These are phyloP conservation scores for Chitala chitala DNA, from an alignment of 2,113 vertebrate species.

Conservation along the genomic window DNA sequence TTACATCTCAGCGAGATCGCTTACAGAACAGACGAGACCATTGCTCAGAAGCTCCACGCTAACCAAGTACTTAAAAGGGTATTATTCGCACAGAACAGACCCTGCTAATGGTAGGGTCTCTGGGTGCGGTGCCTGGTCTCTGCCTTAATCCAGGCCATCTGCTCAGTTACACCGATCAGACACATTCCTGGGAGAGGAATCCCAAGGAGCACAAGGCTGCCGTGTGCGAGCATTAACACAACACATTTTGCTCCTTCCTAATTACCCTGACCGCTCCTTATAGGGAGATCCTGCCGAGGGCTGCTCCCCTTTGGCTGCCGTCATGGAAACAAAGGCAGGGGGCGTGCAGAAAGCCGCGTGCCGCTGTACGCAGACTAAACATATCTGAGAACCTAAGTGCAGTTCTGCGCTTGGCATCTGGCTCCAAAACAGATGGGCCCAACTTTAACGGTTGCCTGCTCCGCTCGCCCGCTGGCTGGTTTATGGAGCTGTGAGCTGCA, in stretches of 20 bases:
- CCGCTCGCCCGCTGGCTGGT: background rate
- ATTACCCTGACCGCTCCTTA: background rate
- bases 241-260: background rate
- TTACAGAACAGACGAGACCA: background rate
- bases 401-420: background rate
- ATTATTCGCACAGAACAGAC: background rate
- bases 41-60: background rate
- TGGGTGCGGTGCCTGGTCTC: background rate
- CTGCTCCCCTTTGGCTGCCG: background rate
- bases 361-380: background rate
- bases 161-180: background rate
- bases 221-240: background rate
- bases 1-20: background rate
- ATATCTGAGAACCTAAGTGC: background rate
- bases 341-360: background rate
- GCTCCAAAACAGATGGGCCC: background rate
- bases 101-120: background rate
- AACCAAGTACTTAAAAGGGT: background rate
- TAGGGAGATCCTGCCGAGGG: background rate
- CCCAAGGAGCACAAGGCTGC: background rate
- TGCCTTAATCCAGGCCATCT: constrained; percentile 1
- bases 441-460: background rate
- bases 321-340: background rate
- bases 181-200: constrained; percentile 3
- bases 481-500: background rate